Evolutionary conservation across 2,888 invertebrate genomes (phyloP), one percentile per base, ranked within the genome.

Genomic region (Volucella inflata): DNA sequence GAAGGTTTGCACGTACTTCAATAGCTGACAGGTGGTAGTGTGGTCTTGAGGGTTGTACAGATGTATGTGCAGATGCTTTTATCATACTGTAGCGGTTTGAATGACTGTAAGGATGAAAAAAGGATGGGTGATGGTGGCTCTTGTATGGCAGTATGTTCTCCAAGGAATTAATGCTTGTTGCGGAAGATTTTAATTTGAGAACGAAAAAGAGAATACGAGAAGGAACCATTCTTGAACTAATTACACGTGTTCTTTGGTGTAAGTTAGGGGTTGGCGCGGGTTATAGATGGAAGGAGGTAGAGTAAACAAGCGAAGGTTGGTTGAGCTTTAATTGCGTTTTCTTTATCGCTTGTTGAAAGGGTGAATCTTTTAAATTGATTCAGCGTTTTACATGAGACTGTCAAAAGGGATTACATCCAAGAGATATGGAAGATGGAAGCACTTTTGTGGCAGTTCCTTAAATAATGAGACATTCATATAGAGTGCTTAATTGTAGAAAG

Each of bases 11-110:
- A 21, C 40, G 16, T 17, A 16, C 4, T 21, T 42, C 74, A 60
- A 64, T 80, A 67, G 81, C 85, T 85, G 85, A 85, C 85, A 85
- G 85, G 85, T 81, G 81, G 84, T 71, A 80, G 65, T 75, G 80
- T 62, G 70, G 80, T 76, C 44, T 55, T 64, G 57, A 55, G 46
- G 42, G 36, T 42, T 42, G 9, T n/a, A n/a, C n/a, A n/a, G n/a
- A n/a, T n/a, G n/a, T 12, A 36, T 60, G n/a, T 60, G 21, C 11
- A 65, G 50, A 65, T 74, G 65, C 65, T 72, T 72, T 72, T 64
- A 70, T 59, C 57, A 65, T n/a, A 59, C 51, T 64, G 71, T 71
- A 71, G 65, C n/a, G 71, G 53, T 60, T 50, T 78, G 51, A 67
- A 50, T 57, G 48, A 72, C 30, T 67, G 72, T 17, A 42, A 62